Base-by-base conservation (phyloP, 2,113 vertebrate species). In the Calidris pygmaea region DNA sequence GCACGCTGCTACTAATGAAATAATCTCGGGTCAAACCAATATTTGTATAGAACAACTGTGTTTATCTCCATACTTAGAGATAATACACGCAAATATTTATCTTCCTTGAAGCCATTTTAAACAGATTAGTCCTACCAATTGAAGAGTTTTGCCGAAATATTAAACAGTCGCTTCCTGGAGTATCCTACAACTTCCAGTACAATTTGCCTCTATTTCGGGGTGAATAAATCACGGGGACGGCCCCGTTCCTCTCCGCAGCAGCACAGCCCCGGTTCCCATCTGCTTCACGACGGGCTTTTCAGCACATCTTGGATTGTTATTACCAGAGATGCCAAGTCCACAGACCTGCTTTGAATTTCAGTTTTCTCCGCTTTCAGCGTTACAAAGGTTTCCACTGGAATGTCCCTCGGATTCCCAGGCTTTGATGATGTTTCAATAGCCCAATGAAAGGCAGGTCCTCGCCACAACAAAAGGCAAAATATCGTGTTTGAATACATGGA, bases 401-500 rank as follows among this genome's bases (percentile, higher is more conserved):
- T 58, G 92, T 66, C 90, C 78, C 89, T 74, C 7, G 0, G 71
- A 62, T 93, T 97, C 81, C 95, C 89, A 91, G 97, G 80, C 97
- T 97, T 96, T 98, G 97, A 95, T 95, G 96, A 82, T 85, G 88
- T 93, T 96, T 96, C 96, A 94, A 85, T n/a, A 97, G 90, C n/a
- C 85, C 89, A 88, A 45, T 45, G 88, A 96, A 96, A 96, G 95
- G 94, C 97, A 97, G 92, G 91, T 96, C 93, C 96, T 70, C 47
- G 3, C 95, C 96, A 82, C 96, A 94, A 93, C 94, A 97, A 94
- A 97, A 89, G 95, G 82, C 92, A 91, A 95, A 93, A 97, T 76
- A 34, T 68, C 18, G 37, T 32, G 14, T 32, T 77, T 79, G 85
- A 92, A 89, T 60, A 90, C 96, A 90, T 8, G 58, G 96, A 93